Conservation (phyloP, 2,888 invertebrate genomes). For the Tetramorium bicarinatum region DNA sequence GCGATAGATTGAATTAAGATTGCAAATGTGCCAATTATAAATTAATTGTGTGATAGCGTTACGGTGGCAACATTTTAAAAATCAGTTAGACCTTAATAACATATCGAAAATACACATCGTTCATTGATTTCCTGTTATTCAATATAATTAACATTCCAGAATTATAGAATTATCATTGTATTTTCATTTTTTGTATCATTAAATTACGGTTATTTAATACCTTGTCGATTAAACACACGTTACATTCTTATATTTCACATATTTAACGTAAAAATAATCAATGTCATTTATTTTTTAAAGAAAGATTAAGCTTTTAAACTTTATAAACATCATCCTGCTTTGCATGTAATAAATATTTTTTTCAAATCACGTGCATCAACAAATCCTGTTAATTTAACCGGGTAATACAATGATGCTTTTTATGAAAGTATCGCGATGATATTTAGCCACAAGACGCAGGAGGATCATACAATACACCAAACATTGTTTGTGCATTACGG, state of each 20-base stretch:
- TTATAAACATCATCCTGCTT: background rate
- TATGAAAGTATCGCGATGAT: background rate
- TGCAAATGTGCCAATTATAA: conserved; percentile 85
- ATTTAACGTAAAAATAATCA: background rate
- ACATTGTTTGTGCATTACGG: conserved; percentile 80
- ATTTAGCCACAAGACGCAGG: conserved; percentile 11
- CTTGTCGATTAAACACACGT: background rate
- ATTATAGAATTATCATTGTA: background rate
- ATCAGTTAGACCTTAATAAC: conserved; percentile 85
- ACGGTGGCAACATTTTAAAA: conserved; percentile 85
- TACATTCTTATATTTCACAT: background rate
- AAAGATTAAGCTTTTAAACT: background rate
- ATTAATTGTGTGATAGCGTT: conserved; percentile 82
- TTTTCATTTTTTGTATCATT: background rate
- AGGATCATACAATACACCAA: conserved; percentile 54
- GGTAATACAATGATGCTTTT: background rate
- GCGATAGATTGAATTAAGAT: conserved; percentile 86
- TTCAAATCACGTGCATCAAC: background rate
- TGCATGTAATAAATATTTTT: background rate
- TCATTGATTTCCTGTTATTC: background rate
- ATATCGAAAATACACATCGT: conserved; percentile 66
- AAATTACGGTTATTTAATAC: background rate
- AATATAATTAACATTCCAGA: background rate
- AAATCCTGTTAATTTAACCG: background rate
- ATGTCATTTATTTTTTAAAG: background rate